These are phyloP conservation scores for Lichenostomus cassidix DNA, from an alignment of 2,113 vertebrate genomes.

Conservation along the genomic window DNA sequence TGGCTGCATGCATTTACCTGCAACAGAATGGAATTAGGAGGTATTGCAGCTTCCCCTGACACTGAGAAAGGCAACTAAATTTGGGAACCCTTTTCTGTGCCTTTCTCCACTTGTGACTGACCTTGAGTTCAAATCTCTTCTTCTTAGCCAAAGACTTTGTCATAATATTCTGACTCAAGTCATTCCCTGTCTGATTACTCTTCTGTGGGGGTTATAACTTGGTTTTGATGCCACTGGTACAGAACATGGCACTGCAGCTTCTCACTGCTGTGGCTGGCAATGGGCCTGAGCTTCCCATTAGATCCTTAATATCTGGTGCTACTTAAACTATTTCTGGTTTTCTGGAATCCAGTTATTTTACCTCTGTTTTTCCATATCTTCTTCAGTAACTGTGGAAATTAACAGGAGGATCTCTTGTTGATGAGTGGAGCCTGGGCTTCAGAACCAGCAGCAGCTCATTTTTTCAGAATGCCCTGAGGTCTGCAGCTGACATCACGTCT, in stretches of 20 bases:
- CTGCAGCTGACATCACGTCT: not conserved
- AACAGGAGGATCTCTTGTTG: not conserved
- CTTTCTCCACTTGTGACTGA: not conserved
- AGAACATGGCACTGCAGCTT: not conserved
- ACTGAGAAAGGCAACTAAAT: not conserved
- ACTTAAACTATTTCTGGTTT: not conserved
- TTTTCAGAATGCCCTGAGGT: not conserved
- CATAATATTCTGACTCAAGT: not conserved
- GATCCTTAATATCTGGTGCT: not conserved
- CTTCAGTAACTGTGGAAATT: not conserved
- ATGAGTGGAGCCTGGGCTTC: not conserved
- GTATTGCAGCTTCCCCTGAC: not conserved
- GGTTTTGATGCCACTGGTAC: not conserved
- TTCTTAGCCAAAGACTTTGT: not conserved
- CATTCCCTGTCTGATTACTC: not conserved
- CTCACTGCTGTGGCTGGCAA: not conserved
- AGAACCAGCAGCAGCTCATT: not conserved
- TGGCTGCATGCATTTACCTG: fast-evolving
- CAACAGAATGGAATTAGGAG: not conserved
- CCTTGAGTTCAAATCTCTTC: not conserved
- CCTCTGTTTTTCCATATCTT: not conserved
- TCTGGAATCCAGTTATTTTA: not conserved
- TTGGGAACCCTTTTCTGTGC: not conserved
- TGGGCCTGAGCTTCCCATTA: not conserved
- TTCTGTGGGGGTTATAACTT: not conserved